Evolutionary conservation across 1,140 invertebrate species (phyloP).

Genomic region (Drosophila funebris): DNA sequence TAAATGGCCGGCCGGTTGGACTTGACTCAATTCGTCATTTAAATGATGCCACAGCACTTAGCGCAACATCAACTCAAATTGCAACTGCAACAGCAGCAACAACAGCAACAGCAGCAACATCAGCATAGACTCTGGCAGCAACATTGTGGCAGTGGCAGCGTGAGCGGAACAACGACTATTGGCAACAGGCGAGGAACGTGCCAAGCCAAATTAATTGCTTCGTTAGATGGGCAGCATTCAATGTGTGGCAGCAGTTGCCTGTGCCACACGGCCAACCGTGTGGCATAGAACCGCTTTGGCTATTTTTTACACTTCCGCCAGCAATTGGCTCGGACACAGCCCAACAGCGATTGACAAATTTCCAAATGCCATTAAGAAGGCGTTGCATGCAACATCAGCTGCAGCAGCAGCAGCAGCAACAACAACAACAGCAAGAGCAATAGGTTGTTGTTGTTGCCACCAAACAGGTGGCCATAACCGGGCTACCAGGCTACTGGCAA

Average conservation of each 20-base stretch:
- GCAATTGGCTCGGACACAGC: conserved; percentile 32
- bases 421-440: neutral
- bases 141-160: neutral
- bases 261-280: neutral
- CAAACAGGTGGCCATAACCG: conserved; percentile 64
- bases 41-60: conserved; percentile 75
- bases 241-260: conserved; percentile 16
- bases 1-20: conserved; percentile 51
- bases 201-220: conserved; percentile 77
- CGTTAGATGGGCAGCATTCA: conserved; percentile 59
- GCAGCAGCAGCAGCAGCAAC: neutral
- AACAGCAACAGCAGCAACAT: conserved; percentile 22
- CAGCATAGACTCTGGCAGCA: conserved; percentile 39
- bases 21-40: conserved; percentile 76
- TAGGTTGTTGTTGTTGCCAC: conserved; percentile 31
- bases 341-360: conserved; percentile 77
- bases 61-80: conserved; percentile 77
- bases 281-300: conserved; percentile 57
- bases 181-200: conserved; percentile 54
- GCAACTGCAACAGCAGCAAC: conserved; percentile 38
- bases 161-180: neutral
- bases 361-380: conserved; percentile 79
- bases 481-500: conserved; percentile 30
- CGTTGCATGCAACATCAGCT: conserved; percentile 64
- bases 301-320: conserved; percentile 69